Evolutionary conservation across 2,113 vertebrate species (phyloP).

Genomic region (Podarcis cretensis): DNA sequence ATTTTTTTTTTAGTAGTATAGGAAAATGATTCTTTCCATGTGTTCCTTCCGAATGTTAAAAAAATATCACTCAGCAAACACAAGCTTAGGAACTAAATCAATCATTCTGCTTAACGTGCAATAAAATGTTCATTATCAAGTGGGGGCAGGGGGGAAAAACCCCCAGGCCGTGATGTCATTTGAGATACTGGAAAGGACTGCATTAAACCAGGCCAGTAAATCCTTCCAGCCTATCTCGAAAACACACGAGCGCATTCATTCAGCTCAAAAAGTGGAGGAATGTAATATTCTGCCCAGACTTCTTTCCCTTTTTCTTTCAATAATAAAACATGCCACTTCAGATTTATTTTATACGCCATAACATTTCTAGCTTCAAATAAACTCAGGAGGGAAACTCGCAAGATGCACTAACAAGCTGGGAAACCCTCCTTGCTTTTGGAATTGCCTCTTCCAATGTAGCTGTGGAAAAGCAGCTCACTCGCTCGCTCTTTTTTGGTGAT

Average conservation of each 20-base stretch:
- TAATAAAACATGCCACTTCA: not conserved
- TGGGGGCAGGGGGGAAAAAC: fast-evolving
- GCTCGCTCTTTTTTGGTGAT: too few relatives aligned
- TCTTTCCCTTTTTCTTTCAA: not conserved
- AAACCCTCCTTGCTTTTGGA: not conserved
- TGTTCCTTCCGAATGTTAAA: fast-evolving
- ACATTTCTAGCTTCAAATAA: not conserved
- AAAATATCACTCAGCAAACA: not conserved
- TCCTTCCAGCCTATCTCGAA: not conserved
- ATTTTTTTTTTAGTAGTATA: not conserved
- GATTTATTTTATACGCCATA: not conserved
- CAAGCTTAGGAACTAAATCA: not conserved
- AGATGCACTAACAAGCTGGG: not conserved
- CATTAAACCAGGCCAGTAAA: fast-evolving
- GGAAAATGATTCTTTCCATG: not conserved
- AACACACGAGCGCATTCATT: not conserved
- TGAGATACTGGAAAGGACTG: fast-evolving
- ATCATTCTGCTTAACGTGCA: not conserved
- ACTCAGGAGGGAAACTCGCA: not conserved
- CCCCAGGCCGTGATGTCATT: not conserved
- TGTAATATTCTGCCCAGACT: not conserved
- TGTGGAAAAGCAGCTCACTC: not conserved
- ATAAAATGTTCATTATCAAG: conserved; percentile 7
- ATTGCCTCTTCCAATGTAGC: not conserved
- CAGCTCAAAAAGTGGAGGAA: not conserved